phyloP scores from a whole-genome alignment of 2,888 invertebrate species.

The Podabrus alpinus region DNA sequence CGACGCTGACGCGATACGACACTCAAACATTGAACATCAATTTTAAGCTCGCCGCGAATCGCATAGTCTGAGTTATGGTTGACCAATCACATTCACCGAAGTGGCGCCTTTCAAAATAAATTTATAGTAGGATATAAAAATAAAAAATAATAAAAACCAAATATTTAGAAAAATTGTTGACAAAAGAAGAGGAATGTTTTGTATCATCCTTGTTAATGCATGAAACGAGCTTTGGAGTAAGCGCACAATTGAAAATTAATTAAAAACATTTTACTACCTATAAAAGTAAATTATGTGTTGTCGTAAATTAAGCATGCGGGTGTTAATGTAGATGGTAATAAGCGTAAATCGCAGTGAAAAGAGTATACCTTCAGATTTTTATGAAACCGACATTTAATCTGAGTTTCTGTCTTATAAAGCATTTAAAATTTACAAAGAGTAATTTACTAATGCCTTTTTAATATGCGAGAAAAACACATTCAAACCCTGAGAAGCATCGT shows the following conservation, averaged over 20 bases:
- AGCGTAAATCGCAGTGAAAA: not conserved
- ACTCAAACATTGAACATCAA: too few species aligned
- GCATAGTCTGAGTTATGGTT: too few species aligned
- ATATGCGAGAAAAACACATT: not conserved
- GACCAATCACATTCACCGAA: too few species aligned
- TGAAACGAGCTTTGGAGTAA: not conserved
- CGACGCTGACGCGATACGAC: too few species aligned
- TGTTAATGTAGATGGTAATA: not conserved
- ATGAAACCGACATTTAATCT: constrained; percentile 1
- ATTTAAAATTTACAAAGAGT: constrained; percentile 4
- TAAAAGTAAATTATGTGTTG: not conserved
- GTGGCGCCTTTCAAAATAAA: too few species aligned
- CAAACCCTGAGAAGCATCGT: not conserved
- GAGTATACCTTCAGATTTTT: not conserved
- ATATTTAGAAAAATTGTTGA: not conserved
- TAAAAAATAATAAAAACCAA: not conserved
- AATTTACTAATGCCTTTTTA: constrained; percentile 6
- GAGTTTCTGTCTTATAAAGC: constrained; percentile 4
- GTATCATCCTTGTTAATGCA: not conserved
- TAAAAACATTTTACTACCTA: not conserved
- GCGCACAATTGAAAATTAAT: not conserved
- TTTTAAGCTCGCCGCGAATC: too few species aligned
- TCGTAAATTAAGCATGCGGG: not conserved
- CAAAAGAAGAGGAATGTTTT: not conserved
- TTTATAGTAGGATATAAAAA: too few species aligned